phyloP scores from a whole-genome alignment of 1,140 invertebrate species.

The Pomacea maculata region DNA sequence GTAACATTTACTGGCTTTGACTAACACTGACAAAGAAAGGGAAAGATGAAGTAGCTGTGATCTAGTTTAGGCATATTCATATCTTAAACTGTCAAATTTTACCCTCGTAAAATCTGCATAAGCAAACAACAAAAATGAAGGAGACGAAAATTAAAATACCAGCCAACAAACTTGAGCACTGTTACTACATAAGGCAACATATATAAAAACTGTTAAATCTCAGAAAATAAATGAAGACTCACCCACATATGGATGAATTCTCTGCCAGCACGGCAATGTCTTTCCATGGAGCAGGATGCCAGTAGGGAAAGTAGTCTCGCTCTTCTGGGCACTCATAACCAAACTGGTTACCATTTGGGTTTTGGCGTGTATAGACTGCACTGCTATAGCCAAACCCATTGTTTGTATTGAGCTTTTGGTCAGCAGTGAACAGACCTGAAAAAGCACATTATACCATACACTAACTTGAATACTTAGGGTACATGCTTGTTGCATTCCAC shows the following conservation, averaged over 20 bases:
- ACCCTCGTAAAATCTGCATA: not conserved
- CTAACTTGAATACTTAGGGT: too few relatives aligned
- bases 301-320: conserved; percentile 64
- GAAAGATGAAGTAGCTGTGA: too few relatives aligned
- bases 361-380: conserved; percentile 62
- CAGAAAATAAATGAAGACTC: not conserved
- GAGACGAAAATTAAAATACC: too few relatives aligned
- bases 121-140: too few relatives aligned
- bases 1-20: too few relatives aligned
- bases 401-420: conserved; percentile 58
- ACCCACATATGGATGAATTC: conserved; percentile 60
- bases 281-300: conserved; percentile 63
- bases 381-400: conserved; percentile 58
- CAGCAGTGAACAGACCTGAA: conserved; percentile 62
- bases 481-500: too few relatives aligned
- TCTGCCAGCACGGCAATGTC: conserved; percentile 63
- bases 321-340: conserved; percentile 67
- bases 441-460: not conserved
- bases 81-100: not conserved
- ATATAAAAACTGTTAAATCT: too few relatives aligned
- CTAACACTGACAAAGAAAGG: too few relatives aligned
- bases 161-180: too few relatives aligned
- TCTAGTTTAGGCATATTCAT: too few relatives aligned
- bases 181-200: too few relatives aligned
- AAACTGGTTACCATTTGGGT: conserved; percentile 57